Percentiles rank a stretch among this genome's conserved stretches.
Conservation (phyloP, 1,140 invertebrate genomes). For the Drosophila truncata region DNA sequence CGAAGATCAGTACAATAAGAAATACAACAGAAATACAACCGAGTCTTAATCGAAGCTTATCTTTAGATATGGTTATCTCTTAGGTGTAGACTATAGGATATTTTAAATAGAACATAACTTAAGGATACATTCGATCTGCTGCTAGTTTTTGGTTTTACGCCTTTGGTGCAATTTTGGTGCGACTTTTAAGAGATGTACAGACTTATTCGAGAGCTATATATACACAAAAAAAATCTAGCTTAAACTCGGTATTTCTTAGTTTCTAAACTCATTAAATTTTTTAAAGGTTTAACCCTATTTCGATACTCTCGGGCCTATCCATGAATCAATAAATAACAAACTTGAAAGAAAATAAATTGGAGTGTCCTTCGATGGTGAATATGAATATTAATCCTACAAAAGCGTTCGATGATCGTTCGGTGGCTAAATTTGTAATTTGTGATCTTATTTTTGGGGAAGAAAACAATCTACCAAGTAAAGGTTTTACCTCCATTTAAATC, state of each 20-base stretch:
- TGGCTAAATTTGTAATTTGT: background rate
- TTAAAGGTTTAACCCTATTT: slow-evolving; percentile 5
- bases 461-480: background rate
- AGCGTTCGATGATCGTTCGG: slow-evolving; percentile 1
- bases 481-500: background rate
- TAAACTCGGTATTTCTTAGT: background rate
- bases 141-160: slow-evolving; percentile 55
- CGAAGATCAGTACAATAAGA: slow-evolving; percentile 71
- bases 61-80: background rate
- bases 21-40: slow-evolving; percentile 67
- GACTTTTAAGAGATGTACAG: slow-evolving; percentile 45
- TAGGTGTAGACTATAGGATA: background rate
- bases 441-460: background rate
- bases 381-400: background rate
- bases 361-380: slow-evolving; percentile 2
- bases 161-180: slow-evolving; percentile 64
- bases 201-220: slow-evolving; percentile 56
- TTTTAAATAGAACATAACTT: slow-evolving; percentile 6
- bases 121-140: slow-evolving; percentile 27
- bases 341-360: background rate
- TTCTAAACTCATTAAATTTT: background rate
- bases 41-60: slow-evolving; percentile 40
- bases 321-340: slow-evolving; percentile 3
- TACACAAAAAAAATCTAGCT: slow-evolving; percentile 46
- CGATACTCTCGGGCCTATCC: background rate